A percentile compares a stretch with the other conserved stretches of the same genome.
These are phyloP conservation scores for Drosophila murphyi DNA, from an alignment of 1,140 invertebrate species.

Conservation along the genomic window DNA sequence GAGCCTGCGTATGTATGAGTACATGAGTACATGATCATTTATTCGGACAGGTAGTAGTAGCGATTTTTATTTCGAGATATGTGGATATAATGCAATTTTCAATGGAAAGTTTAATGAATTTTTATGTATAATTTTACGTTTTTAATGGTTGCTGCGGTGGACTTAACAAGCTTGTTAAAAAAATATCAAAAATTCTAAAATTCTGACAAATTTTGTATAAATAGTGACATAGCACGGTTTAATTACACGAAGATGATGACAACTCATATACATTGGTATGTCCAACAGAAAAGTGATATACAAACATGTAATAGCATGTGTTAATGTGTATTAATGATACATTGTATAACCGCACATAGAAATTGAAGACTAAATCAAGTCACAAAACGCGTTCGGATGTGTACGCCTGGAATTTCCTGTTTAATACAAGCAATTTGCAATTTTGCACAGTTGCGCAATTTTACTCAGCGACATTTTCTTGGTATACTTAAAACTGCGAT, in stretches of 20 bases:
- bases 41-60: constrained; percentile 2
- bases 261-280: not conserved
- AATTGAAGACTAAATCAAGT: not conserved
- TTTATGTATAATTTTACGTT: constrained; percentile 17
- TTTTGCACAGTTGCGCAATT: constrained; percentile 45
- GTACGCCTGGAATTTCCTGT: constrained; percentile 36
- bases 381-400: not conserved
- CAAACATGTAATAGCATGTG: not conserved
- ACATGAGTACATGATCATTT: not conserved
- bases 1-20: not conserved
- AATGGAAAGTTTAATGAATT: constrained; percentile 40
- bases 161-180: too few species aligned
- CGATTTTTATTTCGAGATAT: constrained; percentile 35
- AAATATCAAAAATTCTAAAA: too few species aligned
- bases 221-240: too few species aligned
- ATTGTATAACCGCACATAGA: not conserved
- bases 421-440: constrained; percentile 25
- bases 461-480: constrained; percentile 32
- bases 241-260: too few species aligned
- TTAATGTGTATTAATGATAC: not conserved
- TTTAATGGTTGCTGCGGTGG: not conserved
- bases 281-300: too few species aligned
- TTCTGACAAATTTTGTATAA: too few species aligned
- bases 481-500: not conserved
- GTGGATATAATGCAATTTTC: constrained; percentile 35